Evolutionary conservation across 2,888 invertebrate species (phyloP).

Genomic region (Nemoura dubitans): DNA sequence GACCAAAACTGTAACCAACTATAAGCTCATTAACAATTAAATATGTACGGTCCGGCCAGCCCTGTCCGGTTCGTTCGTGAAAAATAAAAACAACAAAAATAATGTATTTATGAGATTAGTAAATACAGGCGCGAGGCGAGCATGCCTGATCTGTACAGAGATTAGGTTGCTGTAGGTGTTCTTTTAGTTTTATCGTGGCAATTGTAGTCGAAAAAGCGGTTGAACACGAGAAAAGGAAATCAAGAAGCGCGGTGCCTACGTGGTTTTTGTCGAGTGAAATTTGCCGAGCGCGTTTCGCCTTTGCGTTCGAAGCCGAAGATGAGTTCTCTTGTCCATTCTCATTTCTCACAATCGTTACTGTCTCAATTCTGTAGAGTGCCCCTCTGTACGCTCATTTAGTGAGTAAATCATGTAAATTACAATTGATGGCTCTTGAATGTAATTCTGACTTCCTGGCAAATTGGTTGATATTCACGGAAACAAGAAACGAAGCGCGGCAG

Average conservation of each 20-base stretch:
- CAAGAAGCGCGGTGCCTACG: neutral
- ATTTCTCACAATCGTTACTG: neutral
- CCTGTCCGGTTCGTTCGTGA: neutral
- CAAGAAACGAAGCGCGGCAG: neutral
- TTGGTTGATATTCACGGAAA: constrained; percentile 5
- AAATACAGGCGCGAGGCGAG: neutral
- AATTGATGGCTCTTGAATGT: neutral
- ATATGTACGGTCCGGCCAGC: neutral
- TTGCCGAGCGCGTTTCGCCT: neutral
- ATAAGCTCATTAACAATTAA: constrained; percentile 3
- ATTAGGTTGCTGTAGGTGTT: neutral
- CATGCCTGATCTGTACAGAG: neutral
- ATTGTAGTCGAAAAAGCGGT: neutral
- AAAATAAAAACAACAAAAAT: neutral
- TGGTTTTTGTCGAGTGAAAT: neutral
- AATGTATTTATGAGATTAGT: neutral
- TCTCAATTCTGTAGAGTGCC: neutral
- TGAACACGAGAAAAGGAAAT: neutral
- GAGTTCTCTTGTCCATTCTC: neutral
- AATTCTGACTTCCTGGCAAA: neutral
- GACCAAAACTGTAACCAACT: neutral
- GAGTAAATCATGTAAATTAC: constrained; percentile 27
- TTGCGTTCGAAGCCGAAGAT: neutral
- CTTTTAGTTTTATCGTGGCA: neutral
- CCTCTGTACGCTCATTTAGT: neutral